Evolutionary conservation across 2,888 invertebrate species (phyloP), one percentile per base, ranked within the genome.

Genomic region (Aphrophora alni): DNA sequence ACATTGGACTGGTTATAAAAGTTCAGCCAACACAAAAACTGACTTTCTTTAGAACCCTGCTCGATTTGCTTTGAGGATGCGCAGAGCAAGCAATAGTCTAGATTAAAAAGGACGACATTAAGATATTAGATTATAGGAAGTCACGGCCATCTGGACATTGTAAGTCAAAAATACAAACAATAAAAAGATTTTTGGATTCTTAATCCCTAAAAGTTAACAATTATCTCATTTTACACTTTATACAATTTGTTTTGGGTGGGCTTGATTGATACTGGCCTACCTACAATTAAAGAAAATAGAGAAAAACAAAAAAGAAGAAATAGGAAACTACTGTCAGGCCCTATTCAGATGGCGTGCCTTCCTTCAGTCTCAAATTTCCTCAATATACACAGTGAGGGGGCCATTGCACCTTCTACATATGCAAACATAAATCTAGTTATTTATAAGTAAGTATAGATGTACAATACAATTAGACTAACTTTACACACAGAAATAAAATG

Each of bases 341-440:
- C 68, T 74, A 75, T 51, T 71, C 77, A 73, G 77, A 82, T 81
- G 84, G 84, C 83, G 81, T 85, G 85, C 83, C 87, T 88, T 87
- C 88, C 88, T 87, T 89, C 89, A 89, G 89, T 89, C 89, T 89
- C 88, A 88, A 83, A 85, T 83, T 83, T 83, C 85, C 84, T 85
- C 83, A 83, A 83, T 83, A 77, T 84, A 84, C 83, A 84, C 80
- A 78, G 80, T 78, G 82, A 82, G 83, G 80, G n/a, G 79, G 81
- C 82, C 78, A 72, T 82, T 80, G 82, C 78, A 76, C 82, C 80
- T 78, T 69, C 78, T 84, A 80, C 82, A 69, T 74, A 81, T 75
- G 78, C 78, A 75, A 81, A 81, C 84, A 82, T 79, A 78, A 69
- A 73, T 75, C 77, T 71, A 78, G 38, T 51, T 81, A 73, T 80